phyloP scores from a whole-genome alignment of 2,888 invertebrate genomes.

The Pilophorus perplexus region DNA sequence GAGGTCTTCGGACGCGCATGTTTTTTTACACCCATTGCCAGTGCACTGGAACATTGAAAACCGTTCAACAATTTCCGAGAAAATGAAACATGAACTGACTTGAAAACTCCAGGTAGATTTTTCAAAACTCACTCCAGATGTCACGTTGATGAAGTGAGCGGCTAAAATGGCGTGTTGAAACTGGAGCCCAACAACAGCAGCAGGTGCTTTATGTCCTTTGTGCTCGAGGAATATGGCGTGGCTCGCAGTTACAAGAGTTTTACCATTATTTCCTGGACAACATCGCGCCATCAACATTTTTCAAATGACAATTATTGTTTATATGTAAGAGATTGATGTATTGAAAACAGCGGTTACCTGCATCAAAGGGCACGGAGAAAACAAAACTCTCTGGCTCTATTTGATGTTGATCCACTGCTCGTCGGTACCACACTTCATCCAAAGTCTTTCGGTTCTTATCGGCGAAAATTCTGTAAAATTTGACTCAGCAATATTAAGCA shows the following conservation, averaged over 20 bases:
- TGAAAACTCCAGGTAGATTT: no score
- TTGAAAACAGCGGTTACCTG: conserved; percentile 48
- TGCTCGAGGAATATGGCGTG: conserved; percentile 86
- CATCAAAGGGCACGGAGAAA: conserved; percentile 78
- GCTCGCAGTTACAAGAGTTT: conserved; percentile 79
- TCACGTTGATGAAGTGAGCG: conserved; percentile 82
- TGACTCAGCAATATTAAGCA: no score
- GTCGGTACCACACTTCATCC: conserved; percentile 86
- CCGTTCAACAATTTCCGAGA: no score
- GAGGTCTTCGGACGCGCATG: conserved; percentile 79
- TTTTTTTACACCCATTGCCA: conserved; percentile 71
- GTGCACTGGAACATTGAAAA: conserved; percentile 73
- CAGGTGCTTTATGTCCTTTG: conserved; percentile 79
- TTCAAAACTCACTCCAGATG: conserved; percentile 67
- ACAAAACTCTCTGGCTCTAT: conserved; percentile 88
- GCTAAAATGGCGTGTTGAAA: conserved; percentile 80
- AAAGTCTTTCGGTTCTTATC: conserved; percentile 76
- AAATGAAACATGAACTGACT: no score
- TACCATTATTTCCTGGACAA: conserved; percentile 52
- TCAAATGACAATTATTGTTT: no score
- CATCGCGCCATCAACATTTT: no score
- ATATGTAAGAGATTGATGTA: no score
- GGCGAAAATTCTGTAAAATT: conserved; percentile 70
- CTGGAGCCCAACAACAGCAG: conserved; percentile 88
- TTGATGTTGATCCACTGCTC: conserved; percentile 85